These are phyloP conservation scores for Anthonomus grandis DNA, from an alignment of 1,140 invertebrate genomes.

Conservation along the genomic window DNA sequence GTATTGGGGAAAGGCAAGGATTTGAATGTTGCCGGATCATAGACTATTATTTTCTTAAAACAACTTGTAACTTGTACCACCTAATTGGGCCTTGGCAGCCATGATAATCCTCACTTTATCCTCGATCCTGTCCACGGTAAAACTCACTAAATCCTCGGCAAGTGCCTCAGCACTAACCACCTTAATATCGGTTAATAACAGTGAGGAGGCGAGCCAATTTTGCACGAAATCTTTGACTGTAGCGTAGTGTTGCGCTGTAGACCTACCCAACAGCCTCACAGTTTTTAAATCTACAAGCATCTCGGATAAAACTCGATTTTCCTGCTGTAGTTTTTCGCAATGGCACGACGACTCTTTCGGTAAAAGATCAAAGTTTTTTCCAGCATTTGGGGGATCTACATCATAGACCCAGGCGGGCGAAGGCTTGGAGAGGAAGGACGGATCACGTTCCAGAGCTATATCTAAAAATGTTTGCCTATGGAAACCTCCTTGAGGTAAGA, in stretches of 20 bases:
- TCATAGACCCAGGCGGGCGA: no score
- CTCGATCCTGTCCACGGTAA: conserved; percentile 24
- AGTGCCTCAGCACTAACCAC: conserved; percentile 20
- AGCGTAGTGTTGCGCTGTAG: background rate
- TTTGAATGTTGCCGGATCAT: no score
- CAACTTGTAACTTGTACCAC: conserved; percentile 17
- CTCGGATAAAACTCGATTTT: conserved; percentile 11
- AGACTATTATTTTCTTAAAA: no score
- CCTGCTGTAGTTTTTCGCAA: conserved; percentile 3
- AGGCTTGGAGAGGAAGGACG: no score
- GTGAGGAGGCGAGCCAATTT: conserved; percentile 20
- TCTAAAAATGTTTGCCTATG: no score
- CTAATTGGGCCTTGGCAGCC: conserved; percentile 22
- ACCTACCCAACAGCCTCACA: conserved; percentile 16
- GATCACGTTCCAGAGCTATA: no score
- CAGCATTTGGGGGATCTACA: no score
- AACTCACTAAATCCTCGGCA: conserved; percentile 27
- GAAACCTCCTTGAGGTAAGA: conserved; percentile 1
- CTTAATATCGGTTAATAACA: conserved; percentile 13
- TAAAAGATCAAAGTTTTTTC: no score
- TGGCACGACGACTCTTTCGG: no score
- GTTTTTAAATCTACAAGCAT: conserved; percentile 1
- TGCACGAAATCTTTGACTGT: conserved; percentile 8
- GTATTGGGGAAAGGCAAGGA: no score
- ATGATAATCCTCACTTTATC: conserved; percentile 30